Conservation (phyloP, 2,113 vertebrate genomes). For the Charina bottae region DNA sequence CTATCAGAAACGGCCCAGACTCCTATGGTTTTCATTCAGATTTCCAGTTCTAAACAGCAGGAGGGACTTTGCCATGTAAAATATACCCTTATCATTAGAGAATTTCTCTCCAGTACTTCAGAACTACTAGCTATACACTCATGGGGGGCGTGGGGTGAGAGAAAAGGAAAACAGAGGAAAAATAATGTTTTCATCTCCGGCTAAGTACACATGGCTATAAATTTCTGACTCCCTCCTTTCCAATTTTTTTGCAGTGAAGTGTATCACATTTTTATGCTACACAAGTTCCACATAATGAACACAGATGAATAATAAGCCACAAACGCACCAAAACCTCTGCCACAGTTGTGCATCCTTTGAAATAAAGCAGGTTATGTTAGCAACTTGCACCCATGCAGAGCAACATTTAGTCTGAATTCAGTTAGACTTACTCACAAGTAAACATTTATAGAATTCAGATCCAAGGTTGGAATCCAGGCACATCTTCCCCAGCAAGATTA, state of each 20-base stretch:
- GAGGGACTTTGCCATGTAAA: constrained; percentile 61
- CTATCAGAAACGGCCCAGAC: constrained; percentile 61
- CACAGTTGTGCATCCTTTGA: constrained; percentile 20
- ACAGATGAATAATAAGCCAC: constrained; percentile 49
- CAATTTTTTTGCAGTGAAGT: constrained; percentile 51
- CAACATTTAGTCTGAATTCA: not conserved
- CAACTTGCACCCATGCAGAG: not conserved
- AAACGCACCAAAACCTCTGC: constrained; percentile 23
- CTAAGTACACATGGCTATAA: constrained; percentile 38
- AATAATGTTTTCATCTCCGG: constrained; percentile 54
- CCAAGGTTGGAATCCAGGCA: not conserved
- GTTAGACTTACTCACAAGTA: not conserved
- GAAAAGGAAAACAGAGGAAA: not conserved
- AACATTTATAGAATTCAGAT: not conserved
- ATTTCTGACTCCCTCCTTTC: constrained; percentile 44
- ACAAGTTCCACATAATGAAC: constrained; percentile 56
- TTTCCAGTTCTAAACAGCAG: constrained; percentile 60
- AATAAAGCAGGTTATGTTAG: constrained; percentile 28
- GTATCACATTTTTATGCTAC: constrained; percentile 48
- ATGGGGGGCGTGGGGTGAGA: not conserved
- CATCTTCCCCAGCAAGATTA: not conserved
- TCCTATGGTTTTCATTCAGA: constrained; percentile 66
- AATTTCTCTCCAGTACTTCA: constrained; percentile 63
- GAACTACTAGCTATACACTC: constrained; percentile 48
- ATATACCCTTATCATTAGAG: constrained; percentile 56